Percentiles rank a stretch among this genome's conserved stretches.
Conservation (phyloP, 2,797 vertebrate species). For the Xenopus petersii region DNA sequence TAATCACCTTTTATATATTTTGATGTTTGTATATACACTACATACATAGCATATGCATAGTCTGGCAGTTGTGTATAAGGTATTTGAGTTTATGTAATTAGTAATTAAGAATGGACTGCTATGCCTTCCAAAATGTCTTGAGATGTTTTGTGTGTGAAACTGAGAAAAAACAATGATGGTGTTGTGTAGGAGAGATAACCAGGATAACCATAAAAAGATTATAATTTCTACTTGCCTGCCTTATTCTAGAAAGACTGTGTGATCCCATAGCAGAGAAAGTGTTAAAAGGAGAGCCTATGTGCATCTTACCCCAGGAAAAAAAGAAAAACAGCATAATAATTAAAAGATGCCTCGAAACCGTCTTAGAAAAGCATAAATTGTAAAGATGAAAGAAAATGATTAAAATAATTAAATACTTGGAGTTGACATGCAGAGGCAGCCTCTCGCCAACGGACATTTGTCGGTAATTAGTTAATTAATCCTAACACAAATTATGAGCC, state of each 20-base stretch:
- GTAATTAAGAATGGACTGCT: no score
- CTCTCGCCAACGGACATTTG: constrained; percentile 98
- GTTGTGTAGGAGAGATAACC: no score
- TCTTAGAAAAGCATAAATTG: constrained; percentile 93
- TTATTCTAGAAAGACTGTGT: neutral
- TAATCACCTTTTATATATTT: no score
- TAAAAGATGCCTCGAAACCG: constrained; percentile 98
- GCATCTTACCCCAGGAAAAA: constrained; percentile 59
- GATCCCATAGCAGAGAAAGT: constrained; percentile 51
- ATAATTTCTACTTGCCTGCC: neutral
- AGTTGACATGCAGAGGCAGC: constrained; percentile 96
- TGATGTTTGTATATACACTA: no score
- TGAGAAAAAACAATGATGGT: no score
- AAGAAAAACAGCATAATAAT: constrained; percentile 83
- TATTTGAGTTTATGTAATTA: no score
- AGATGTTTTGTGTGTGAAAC: no score
- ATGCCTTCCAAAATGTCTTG: no score
- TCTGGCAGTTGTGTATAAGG: no score
- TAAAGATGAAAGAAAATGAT: constrained; percentile 99
- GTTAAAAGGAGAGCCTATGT: constrained; percentile 56
- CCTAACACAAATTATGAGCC: constrained; percentile 99
- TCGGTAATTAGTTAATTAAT: constrained; percentile 99
- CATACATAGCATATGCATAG: no score
- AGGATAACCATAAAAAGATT: no score
- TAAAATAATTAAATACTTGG: constrained; percentile 99